Evolutionary conservation across 2,797 vertebrate genomes (phyloP).

Genomic region (Eleutherodactylus coqui): DNA sequence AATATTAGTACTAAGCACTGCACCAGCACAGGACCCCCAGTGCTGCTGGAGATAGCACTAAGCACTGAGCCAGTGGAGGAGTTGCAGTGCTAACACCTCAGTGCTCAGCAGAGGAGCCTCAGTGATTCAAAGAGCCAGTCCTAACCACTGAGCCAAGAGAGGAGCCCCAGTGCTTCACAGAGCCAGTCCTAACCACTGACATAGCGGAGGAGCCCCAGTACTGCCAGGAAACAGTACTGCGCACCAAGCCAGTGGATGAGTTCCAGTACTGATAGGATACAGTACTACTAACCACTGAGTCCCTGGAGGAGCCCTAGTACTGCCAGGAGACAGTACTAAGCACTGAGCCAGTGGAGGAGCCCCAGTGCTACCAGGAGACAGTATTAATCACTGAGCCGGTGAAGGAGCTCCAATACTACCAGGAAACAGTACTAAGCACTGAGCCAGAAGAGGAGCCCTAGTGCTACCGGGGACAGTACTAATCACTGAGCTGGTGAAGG

Average conservation of each 20-base stretch:
- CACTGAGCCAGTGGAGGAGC: neutral
- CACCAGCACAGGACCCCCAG: neutral
- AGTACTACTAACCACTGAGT: neutral
- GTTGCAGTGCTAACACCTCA: too few species aligned
- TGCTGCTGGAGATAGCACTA: neutral
- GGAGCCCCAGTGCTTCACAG: neutral
- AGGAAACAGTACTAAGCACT: neutral
- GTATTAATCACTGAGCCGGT: neutral
- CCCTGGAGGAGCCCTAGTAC: neutral
- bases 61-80: neutral
- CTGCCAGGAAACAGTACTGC: neutral
- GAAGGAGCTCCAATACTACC: neutral
- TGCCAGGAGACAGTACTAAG: neutral
- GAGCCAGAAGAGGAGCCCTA: neutral
- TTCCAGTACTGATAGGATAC: neutral
- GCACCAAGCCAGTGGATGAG: neutral
- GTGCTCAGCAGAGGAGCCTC: too few species aligned
- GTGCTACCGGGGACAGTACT: neutral
- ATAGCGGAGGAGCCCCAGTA: neutral
- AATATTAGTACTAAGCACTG: neutral
- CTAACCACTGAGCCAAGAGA: neutral
- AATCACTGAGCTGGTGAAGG: neutral
- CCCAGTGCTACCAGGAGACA: neutral
- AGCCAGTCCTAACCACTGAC: neutral
- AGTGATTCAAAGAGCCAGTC: too few species aligned